Evolutionary conservation across 1,140 invertebrate genomes (phyloP).

Genomic region (Drosophila parvula): DNA sequence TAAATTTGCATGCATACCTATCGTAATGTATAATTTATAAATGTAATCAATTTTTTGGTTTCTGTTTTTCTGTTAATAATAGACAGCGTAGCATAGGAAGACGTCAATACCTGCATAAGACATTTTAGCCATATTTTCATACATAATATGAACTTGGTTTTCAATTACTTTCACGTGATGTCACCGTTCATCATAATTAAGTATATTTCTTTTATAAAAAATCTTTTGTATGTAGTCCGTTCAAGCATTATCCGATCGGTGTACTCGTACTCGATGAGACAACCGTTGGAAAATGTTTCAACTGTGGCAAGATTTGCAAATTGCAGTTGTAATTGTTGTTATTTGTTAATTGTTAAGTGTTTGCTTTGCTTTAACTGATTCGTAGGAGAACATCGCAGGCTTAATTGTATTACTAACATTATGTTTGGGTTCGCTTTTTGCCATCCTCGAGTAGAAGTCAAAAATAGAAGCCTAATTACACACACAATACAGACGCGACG

Average conservation of each 20-base stretch:
- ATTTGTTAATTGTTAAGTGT: constrained; percentile 35
- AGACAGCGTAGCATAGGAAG: constrained; percentile 85
- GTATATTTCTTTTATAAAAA: constrained; percentile 62
- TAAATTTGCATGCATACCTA: constrained; percentile 58
- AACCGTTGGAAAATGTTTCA: constrained; percentile 64
- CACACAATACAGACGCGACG: constrained; percentile 60
- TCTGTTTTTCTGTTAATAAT: constrained; percentile 83
- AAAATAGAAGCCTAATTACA: constrained; percentile 71
- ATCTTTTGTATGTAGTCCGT: constrained; percentile 48
- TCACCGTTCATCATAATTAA: constrained; percentile 43
- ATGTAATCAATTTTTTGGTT: constrained; percentile 59
- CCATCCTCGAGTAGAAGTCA: constrained; percentile 52
- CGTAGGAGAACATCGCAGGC: constrained; percentile 71
- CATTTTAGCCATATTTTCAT: constrained; percentile 84
- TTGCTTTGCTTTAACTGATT: constrained; percentile 47
- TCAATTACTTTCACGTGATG: constrained; percentile 50
- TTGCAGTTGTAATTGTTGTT: constrained; percentile 36
- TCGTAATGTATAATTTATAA: constrained; percentile 77
- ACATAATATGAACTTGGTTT: constrained; percentile 81
- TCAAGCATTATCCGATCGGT: constrained; percentile 58
- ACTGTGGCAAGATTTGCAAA: constrained; percentile 41
- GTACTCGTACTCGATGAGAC: constrained; percentile 44
- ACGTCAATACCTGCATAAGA: constrained; percentile 85
- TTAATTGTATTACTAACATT: constrained; percentile 57
- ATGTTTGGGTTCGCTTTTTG: constrained; percentile 37